Conservation (phyloP, 2,113 vertebrate species). For the Rhinichthys klamathensis region DNA sequence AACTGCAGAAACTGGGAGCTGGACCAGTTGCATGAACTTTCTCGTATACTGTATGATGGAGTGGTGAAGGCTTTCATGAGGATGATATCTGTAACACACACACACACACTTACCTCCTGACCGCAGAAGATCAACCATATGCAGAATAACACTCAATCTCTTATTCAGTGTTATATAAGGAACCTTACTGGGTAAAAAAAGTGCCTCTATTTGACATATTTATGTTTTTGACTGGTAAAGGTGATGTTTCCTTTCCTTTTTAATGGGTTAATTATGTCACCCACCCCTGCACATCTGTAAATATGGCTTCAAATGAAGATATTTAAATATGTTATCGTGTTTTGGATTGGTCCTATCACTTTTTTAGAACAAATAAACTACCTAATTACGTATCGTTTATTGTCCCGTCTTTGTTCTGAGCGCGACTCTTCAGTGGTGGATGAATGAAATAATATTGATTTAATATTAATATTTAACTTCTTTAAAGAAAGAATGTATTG, state of each 20-base stretch:
- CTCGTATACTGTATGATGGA: slow-evolving; percentile 32
- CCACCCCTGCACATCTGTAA: slow-evolving; percentile 51
- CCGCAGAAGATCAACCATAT: slow-evolving; percentile 53
- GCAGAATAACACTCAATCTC: slow-evolving; percentile 41
- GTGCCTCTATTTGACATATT: slow-evolving; percentile 61
- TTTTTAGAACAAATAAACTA: slow-evolving; percentile 18
- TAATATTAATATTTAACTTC: background rate
- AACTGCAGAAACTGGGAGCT: background rate
- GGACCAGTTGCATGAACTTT: slow-evolving; percentile 38
- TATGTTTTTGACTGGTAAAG: slow-evolving; percentile 46
- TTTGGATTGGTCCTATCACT: slow-evolving; percentile 7
- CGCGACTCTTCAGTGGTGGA: background rate
- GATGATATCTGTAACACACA: slow-evolving; percentile 37
- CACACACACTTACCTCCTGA: slow-evolving; percentile 45
- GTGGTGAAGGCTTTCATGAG: slow-evolving; percentile 21
- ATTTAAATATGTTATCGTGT: slow-evolving; percentile 51
- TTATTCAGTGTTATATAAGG: slow-evolving; percentile 55
- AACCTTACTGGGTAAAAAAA: slow-evolving; percentile 47
- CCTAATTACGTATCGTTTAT: background rate
- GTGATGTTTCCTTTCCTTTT: slow-evolving; percentile 34
- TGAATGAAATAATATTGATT: background rate
- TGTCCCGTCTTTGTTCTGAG: background rate
- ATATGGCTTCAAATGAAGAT: slow-evolving; percentile 59
- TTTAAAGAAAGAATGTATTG: background rate
- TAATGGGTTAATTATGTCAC: slow-evolving; percentile 40